Evolutionary conservation across 2,888 invertebrate species (phyloP).

Genomic region (Rotaria macrura): DNA sequence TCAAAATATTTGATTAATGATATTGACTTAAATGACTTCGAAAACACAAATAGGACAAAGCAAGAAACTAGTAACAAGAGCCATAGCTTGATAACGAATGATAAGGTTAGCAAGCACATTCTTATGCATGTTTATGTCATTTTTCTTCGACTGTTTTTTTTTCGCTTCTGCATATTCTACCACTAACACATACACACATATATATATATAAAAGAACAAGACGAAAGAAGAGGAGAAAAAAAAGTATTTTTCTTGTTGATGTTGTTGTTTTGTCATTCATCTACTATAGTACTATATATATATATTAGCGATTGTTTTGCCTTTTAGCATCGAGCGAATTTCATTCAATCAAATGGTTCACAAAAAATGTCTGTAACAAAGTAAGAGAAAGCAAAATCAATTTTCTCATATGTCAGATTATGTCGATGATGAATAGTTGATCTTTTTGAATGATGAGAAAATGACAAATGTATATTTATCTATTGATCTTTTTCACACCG

Average conservation of each 20-base stretch:
- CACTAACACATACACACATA: neutral
- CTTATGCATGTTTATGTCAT: neutral
- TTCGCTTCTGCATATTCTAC: neutral
- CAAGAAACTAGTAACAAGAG: neutral
- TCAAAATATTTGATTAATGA: neutral
- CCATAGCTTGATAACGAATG: neutral
- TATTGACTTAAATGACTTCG: neutral
- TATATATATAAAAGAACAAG: neutral
- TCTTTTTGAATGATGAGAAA: neutral
- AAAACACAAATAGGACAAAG: neutral
- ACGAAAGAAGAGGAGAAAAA: neutral
- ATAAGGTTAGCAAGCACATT: neutral
- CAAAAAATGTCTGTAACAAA: neutral
- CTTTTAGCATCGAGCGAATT: neutral
- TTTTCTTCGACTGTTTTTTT: neutral
- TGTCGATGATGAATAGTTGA: neutral
- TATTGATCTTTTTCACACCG: neutral
- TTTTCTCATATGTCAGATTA: neutral
- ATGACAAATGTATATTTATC: neutral
- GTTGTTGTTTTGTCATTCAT: neutral
- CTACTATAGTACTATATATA: neutral
- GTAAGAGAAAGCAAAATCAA: neutral
- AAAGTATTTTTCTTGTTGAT: neutral
- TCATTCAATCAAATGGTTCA: neutral
- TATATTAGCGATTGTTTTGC: neutral